These are phyloP conservation scores for Mechanitis mazaeus DNA, from an alignment of 2,888 invertebrate species.

Conservation along the genomic window DNA sequence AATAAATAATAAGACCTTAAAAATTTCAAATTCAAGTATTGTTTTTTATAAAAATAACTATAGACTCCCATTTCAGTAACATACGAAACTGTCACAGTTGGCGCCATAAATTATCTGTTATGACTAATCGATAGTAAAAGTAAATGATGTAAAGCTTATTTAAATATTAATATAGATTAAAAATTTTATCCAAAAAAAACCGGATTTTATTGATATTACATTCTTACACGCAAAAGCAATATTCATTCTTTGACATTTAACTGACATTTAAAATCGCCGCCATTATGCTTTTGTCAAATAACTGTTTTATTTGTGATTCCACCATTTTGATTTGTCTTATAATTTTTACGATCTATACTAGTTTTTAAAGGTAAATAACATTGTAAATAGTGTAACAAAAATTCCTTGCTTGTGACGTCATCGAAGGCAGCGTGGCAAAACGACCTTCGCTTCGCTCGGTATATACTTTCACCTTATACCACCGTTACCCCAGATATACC, in stretches of 20 bases:
- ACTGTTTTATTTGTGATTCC: conserved; percentile 5
- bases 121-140: too few species aligned
- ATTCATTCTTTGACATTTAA: conserved; percentile 53
- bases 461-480: conserved; percentile 62
- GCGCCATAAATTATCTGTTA: too few species aligned
- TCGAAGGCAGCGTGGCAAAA: conserved; percentile 29
- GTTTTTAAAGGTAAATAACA: too few species aligned
- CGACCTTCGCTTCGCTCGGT: conserved; percentile 52
- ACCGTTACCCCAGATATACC: conserved; percentile 54
- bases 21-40: too few species aligned
- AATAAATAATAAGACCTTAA: too few species aligned
- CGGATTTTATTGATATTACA: conserved; percentile 15
- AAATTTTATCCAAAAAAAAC: conserved; percentile 8
- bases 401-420: conserved; percentile 24
- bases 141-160: too few species aligned
- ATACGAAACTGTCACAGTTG: too few species aligned
- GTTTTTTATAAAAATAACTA: too few species aligned
- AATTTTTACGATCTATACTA: too few species aligned
- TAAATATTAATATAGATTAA: conserved; percentile 1
- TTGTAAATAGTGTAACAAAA: conserved; percentile 3
- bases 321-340: too few species aligned
- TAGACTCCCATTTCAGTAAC: too few species aligned
- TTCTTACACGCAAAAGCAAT: conserved; percentile 15
- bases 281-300: conserved; percentile 9
- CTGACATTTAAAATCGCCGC: conserved; percentile 50